Base-by-base conservation (phyloP, 2,797 vertebrate species). In the Amblyraja radiata region DNA sequence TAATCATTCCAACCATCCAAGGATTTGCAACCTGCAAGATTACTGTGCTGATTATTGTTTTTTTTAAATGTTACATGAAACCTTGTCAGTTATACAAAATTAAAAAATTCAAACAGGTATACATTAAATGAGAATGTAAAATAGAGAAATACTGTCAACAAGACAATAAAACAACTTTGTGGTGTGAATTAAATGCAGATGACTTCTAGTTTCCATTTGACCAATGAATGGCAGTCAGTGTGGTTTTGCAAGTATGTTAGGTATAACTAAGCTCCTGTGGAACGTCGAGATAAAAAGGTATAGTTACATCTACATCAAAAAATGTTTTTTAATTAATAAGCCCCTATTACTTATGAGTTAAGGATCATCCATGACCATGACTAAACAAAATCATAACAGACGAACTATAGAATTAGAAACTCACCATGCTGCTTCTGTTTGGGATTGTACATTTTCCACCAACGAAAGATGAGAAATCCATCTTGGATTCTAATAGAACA, bases 381-480 rank as follows among this genome's bases (percentile, higher is more conserved):
- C 74, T 78, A n/a, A 68, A 32, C 1, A 7, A 32, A 88, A 32
- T 68, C 32, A 68, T 58, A 9, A 84, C 58, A 84, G 25, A 2
- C 1, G 21, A 88, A 88, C 7, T 68, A 32, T 9, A 25, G 16
- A 36, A 68, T 18, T 68, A 46, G 93, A 95, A 94, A 95, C 97
- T 96, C 95, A 99, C 99, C 99, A 1, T 99, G 98, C 94, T 98
- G 98, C 93, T 99, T 99, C 95, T 99, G 99, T 95, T 99, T 99
- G 76, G 99, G 99, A 95, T 99, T 99, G 94, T 99, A 99, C 97
- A 99, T 98, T 96, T 99, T 99, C 99, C 99, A 99, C 99, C 99
- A 99, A 6, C 98, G 98, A 96, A 99, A 99, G 96, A 99, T 99
- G 95, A 99, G 96, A 94, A 99, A 99, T 94, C 98, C 99, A 95